Evolutionary conservation across 2,113 vertebrate species (phyloP).

Genomic region (zebrafish (Danio rerio)): GRCz12tu NC_133200.1:3569501-3570000

Average conservation of each 20-base stretch:
- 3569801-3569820: constrained; percentile 96
- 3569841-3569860: constrained; percentile 99
- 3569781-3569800: constrained; percentile 96
- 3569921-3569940: constrained; percentile 61
- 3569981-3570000: constrained; percentile 99
- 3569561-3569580: too few species aligned
- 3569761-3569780: constrained; percentile 96
- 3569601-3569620: too few species aligned
- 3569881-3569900: constrained; percentile 89
- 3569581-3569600: too few species aligned
- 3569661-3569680: too few species aligned
- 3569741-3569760: constrained; percentile 98
- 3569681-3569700: constrained; percentile 79
- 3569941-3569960: constrained; percentile 73
- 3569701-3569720: constrained; percentile 99
- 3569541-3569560: too few species aligned
- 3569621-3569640: too few species aligned
- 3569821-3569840: constrained; percentile 98
- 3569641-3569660: neutral
- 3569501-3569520: too few species aligned
- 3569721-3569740: constrained; percentile 93
- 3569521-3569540: too few species aligned
- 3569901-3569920: too few species aligned
- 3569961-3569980: constrained; percentile 94
- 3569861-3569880: constrained; percentile 93